Conservation (phyloP, 2,797 vertebrate species). For the Spondyliosoma cantharus region DNA sequence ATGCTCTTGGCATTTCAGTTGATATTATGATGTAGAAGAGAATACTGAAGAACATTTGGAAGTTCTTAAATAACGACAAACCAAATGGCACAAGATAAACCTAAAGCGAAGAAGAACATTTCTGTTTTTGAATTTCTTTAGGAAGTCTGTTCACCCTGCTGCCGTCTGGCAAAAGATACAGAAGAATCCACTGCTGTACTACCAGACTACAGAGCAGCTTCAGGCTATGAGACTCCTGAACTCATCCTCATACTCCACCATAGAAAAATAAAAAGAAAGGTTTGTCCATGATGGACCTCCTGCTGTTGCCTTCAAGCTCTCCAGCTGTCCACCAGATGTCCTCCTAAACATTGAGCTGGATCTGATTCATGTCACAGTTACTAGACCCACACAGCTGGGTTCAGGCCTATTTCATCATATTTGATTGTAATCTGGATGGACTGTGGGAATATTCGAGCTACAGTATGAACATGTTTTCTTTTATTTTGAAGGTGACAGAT, state of each 20-base stretch:
- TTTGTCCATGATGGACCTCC: too few relatives aligned
- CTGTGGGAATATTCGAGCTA: neutral
- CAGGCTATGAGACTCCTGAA: too few relatives aligned
- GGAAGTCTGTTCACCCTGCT: too few relatives aligned
- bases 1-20: neutral
- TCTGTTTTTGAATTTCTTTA: too few relatives aligned
- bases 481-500: neutral
- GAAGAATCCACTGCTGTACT: too few relatives aligned
- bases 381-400: neutral
- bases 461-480: neutral
- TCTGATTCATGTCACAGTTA: neutral
- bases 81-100: neutral
- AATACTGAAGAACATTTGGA: too few relatives aligned
- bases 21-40: neutral
- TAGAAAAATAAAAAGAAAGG: neutral
- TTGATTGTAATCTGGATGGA: neutral
- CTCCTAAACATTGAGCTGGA: slow-evolving; percentile 4
- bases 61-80: neutral
- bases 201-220: too few relatives aligned
- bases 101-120: too few relatives aligned
- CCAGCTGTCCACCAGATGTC: slow-evolving; percentile 16
- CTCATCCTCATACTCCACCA: too few relatives aligned
- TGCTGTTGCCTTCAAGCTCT: neutral
- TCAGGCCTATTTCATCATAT: neutral
- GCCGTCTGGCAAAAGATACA: too few relatives aligned